A percentile compares a stretch with the other conserved stretches of the same genome.
These are phyloP conservation scores for Zelostemma sp. DNA, from an alignment of 1,140 invertebrate genomes.

Conservation along the genomic window DNA sequence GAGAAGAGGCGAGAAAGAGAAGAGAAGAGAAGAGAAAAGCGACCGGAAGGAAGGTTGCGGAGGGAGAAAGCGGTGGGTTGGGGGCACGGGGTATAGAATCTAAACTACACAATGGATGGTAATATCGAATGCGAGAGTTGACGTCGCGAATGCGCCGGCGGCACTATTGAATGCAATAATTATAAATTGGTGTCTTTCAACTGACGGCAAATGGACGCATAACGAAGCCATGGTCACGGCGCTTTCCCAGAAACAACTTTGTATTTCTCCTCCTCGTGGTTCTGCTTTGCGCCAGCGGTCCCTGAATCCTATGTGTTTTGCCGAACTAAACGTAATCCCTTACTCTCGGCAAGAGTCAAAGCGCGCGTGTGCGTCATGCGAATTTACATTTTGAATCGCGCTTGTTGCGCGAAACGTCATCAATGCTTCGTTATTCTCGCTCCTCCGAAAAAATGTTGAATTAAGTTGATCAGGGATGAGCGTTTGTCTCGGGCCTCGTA, in stretches of 20 bases:
- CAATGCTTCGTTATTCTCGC: too few relatives aligned
- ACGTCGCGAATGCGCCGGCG: slow-evolving; percentile 32
- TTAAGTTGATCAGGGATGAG: too few relatives aligned
- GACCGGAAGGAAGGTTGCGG: slow-evolving; percentile 26
- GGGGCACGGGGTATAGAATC: slow-evolving; percentile 42
- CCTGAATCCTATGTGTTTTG: not conserved
- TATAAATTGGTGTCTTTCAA: slow-evolving; percentile 65
- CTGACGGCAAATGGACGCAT: slow-evolving; percentile 51
- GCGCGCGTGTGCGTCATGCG: too few relatives aligned
- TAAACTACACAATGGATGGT: slow-evolving; percentile 57
- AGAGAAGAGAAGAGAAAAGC: slow-evolving; percentile 27
- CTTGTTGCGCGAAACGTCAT: too few relatives aligned
- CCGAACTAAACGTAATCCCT: slow-evolving; percentile 19
- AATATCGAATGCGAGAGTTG: slow-evolving; percentile 59
- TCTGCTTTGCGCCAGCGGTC: slow-evolving; percentile 11
- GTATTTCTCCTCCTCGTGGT: too few relatives aligned
- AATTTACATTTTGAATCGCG: not conserved
- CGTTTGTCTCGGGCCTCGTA: not conserved
- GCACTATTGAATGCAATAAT: slow-evolving; percentile 59
- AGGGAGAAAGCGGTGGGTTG: slow-evolving; percentile 13
- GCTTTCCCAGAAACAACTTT: slow-evolving; percentile 36
- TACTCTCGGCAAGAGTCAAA: too few relatives aligned
- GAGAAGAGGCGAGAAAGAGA: slow-evolving; percentile 31
- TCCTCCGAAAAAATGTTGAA: too few relatives aligned
- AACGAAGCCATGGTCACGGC: slow-evolving; percentile 48